Evolutionary conservation across 2,888 invertebrate species (phyloP), one percentile per base, ranked within the genome.

Genomic region (Lithosia quadra): DNA sequence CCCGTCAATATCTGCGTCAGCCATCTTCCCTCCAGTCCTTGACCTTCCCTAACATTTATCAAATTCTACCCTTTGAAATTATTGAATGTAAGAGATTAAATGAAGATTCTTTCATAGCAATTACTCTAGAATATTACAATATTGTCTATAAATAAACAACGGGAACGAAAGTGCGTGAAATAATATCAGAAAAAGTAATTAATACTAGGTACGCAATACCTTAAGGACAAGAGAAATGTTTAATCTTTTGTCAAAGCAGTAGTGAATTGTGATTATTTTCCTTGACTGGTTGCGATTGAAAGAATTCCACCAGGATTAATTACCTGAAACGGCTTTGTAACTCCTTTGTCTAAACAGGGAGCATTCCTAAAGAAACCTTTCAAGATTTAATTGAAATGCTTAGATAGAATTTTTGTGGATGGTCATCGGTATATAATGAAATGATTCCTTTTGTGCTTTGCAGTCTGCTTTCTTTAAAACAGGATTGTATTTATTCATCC

Each of bases 291-390:
- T 82, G 85, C 82, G 77, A 74, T 83, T 84, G 85, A 89, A 91
- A 91, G 91, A 91, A 91, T 91, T 89, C 91, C 87, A 81, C 81
- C 76, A 85, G 90, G 91, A 91, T 91, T 91, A 91, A 91, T 91
- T 91, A 91, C 91, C 90, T 90, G 89, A 88, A 87, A 85, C 81
- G 84, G 83, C 89, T 90, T 88, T 87, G 90, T 87, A 86, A 85
- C 86, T 88, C 87, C 84, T 90, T 90, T 91, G 87, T 91, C 86
- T 90, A 84, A 86, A 80, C 83, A 84, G 81, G 82, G 79, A 81
- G 83, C 84, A 90, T 90, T 89, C 85, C 86, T 84, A 77, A 82
- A 84, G 86, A 86, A 88, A 85, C 86, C 88, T 86, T 86, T 85
- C 82, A 86, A 86, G 86, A 86, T 89, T 90, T 90, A 90, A 91